Conservation (phyloP, 1,140 invertebrate genomes). For the Drosophila teissieri region DNA sequence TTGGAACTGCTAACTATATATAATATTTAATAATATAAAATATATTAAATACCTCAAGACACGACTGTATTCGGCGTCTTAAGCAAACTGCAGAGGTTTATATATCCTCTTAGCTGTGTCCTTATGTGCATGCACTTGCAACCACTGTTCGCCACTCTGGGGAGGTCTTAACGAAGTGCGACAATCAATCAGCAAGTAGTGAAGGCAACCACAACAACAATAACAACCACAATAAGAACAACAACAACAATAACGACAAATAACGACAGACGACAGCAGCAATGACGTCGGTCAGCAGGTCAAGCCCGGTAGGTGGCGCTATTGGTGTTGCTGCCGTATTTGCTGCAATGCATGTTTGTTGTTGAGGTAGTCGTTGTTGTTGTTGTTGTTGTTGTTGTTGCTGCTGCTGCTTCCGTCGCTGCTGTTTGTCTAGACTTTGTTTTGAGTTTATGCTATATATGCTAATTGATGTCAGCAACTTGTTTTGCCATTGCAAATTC, state of each 20-base stretch:
- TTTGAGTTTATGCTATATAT: constrained; percentile 63
- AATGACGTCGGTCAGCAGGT: constrained; percentile 47
- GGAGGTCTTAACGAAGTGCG: constrained; percentile 48
- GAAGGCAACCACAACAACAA: constrained; percentile 31
- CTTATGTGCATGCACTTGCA: background rate
- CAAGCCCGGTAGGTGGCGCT: constrained; percentile 62
- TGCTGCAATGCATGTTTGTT: background rate
- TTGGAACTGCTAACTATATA: too few relatives aligned
- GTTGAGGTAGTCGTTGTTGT: background rate
- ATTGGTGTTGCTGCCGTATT: constrained; percentile 27
- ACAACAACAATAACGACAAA: background rate
- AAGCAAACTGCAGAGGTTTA: too few relatives aligned
- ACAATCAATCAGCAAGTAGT: constrained; percentile 64
- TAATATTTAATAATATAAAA: too few relatives aligned
- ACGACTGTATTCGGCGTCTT: too few relatives aligned
- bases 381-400: background rate
- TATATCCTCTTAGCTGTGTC: too few relatives aligned
- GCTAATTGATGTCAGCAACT: constrained; percentile 73
- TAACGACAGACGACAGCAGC: background rate
- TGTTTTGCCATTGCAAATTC: constrained; percentile 57
- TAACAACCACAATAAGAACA: background rate
- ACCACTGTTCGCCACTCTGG: constrained; percentile 25
- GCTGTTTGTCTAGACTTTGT: constrained; percentile 71
- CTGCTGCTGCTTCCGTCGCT: constrained; percentile 4
- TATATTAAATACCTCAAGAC: too few relatives aligned